Evolutionary conservation across 2,888 invertebrate species (phyloP).

Genomic region (Pasiphila rectangulata): DNA sequence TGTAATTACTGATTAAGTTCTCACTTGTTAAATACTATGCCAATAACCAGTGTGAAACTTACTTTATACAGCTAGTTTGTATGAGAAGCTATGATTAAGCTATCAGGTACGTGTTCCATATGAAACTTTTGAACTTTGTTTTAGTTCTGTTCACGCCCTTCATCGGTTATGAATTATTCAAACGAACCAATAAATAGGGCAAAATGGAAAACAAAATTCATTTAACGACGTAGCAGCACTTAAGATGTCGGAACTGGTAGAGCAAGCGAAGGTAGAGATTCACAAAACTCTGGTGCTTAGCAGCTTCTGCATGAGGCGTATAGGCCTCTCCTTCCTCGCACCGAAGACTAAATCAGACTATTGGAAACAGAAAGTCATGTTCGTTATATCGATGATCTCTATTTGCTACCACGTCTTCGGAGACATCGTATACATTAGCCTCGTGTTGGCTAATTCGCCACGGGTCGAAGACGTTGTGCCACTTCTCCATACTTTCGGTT

Average conservation of each 20-base stretch:
- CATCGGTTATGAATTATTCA: constrained; percentile 38
- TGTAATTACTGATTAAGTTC: constrained; percentile 25
- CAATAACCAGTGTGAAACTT: constrained; percentile 21
- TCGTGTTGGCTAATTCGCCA: constrained; percentile 66
- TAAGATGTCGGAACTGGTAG: constrained; percentile 47
- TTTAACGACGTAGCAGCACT: constrained; percentile 1
- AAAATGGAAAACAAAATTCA: constrained; percentile 9
- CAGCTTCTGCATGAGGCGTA: constrained; percentile 59
- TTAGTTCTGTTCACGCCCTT: constrained; percentile 40
- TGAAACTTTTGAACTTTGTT: constrained; percentile 25
- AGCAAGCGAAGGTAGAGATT: constrained; percentile 61
- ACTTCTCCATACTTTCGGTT: constrained; percentile 72
- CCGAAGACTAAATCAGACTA: constrained; percentile 42
- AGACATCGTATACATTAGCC: constrained; percentile 63
- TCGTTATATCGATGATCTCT: constrained; percentile 50
- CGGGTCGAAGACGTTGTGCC: constrained; percentile 72
- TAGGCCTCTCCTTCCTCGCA: constrained; percentile 60
- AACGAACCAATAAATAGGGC: constrained; percentile 7
- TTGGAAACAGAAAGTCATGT: constrained; percentile 54
- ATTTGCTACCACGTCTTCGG: constrained; percentile 70
- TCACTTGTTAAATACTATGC: constrained; percentile 24
- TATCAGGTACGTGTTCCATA: constrained; percentile 29
- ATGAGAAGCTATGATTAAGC: constrained; percentile 26
- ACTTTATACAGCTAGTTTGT: constrained; percentile 20
- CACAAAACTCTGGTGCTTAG: constrained; percentile 55